Percentiles rank a stretch among this genome's conserved stretches.
Evolutionary conservation across 2,888 invertebrate genomes (phyloP).

Genomic region (Oscheius sp.): DNA sequence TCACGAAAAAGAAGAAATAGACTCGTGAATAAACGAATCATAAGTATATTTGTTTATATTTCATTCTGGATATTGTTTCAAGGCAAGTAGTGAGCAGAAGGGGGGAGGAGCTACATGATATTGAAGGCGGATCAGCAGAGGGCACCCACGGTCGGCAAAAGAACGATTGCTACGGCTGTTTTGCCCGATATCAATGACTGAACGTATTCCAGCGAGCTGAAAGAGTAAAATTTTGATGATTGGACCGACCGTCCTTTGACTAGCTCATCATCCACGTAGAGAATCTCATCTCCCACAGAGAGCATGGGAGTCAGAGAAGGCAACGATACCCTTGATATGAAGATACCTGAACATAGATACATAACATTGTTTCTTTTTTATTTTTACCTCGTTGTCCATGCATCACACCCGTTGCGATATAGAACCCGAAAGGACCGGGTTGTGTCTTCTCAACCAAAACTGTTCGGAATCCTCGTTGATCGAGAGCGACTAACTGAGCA

Average conservation of each 20-base stretch:
- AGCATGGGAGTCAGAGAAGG: slow-evolving; percentile 56
- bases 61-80: slow-evolving; percentile 21
- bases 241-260: slow-evolving; percentile 45
- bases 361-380: slow-evolving; percentile 35
- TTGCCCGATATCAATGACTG: slow-evolving; percentile 59
- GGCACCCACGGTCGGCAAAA: slow-evolving; percentile 54
- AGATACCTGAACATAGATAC: too few species aligned
- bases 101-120: background rate
- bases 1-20: too few species aligned
- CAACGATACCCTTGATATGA: slow-evolving; percentile 60
- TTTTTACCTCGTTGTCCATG: slow-evolving; percentile 60
- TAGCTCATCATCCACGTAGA: slow-evolving; percentile 58
- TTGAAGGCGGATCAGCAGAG: slow-evolving; percentile 35
- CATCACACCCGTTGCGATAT: slow-evolving; percentile 59
- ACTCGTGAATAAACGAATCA: too few species aligned
- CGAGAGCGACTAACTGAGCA: slow-evolving; percentile 55
- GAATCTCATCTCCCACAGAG: slow-evolving; percentile 61
- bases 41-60: too few species aligned
- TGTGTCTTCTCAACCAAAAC: slow-evolving; percentile 57
- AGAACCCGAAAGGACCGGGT: slow-evolving; percentile 64
- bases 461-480: slow-evolving; percentile 55
- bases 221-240: background rate
- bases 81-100: slow-evolving; percentile 26
- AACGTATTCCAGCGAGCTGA: slow-evolving; percentile 51
- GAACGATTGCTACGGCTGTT: slow-evolving; percentile 52